Evolutionary conservation across 2,113 vertebrate genomes (phyloP).

Genomic region (Plecotus auritus): DNA sequence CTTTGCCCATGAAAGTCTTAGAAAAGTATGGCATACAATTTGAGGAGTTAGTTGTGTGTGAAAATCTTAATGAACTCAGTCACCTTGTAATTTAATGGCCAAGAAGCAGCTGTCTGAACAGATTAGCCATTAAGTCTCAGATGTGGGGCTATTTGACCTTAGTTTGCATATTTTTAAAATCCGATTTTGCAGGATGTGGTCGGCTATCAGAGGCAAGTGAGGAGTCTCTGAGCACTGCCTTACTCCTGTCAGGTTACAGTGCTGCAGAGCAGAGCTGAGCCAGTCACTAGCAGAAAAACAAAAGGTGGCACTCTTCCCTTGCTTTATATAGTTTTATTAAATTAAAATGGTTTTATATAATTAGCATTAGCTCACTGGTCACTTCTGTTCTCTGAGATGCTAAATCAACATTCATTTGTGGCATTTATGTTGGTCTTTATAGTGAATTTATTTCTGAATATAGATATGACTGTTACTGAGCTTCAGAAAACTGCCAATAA

Average conservation of each 20-base stretch:
- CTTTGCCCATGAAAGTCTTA: constrained; percentile 50
- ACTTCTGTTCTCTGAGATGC: not conserved
- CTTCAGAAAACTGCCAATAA: not conserved
- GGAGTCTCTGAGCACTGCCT: not conserved
- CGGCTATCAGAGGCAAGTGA: not conserved
- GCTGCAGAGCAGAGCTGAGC: not conserved
- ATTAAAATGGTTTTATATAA: not conserved
- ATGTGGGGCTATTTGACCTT: constrained; percentile 43
- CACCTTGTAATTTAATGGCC: constrained; percentile 64
- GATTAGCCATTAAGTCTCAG: constrained; percentile 52
- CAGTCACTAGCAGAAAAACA: not conserved
- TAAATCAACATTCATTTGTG: not conserved
- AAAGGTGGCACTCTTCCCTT: not conserved
- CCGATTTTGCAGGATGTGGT: not conserved
- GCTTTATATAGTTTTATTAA: not conserved
- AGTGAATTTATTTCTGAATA: not conserved
- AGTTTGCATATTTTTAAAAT: constrained; percentile 54
- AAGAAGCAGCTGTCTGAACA: constrained; percentile 54
- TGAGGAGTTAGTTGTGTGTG: constrained; percentile 56
- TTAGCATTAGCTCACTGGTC: not conserved
- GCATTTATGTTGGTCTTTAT: not conserved
- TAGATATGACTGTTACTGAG: not conserved
- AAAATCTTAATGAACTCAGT: constrained; percentile 69
- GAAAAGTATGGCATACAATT: constrained; percentile 60
- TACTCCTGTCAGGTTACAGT: not conserved